Percentiles rank a stretch among this genome's conserved stretches.
phyloP scores from a whole-genome alignment of 2,113 vertebrate genomes.

The Sylvietta virens region DNA sequence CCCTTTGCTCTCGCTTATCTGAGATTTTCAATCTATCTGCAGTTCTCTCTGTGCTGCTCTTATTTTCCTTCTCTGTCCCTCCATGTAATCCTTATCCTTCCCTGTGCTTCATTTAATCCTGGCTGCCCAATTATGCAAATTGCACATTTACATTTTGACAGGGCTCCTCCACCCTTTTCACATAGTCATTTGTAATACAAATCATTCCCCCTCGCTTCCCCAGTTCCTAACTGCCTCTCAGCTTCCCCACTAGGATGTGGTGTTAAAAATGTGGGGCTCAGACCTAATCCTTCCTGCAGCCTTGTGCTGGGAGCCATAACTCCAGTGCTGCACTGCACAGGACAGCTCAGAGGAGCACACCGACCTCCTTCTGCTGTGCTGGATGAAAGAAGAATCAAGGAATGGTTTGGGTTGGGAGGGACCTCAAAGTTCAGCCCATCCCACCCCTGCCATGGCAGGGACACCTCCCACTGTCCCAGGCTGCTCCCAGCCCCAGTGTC shows the following conservation, averaged over 20 bases:
- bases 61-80: background rate
- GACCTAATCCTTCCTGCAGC: background rate
- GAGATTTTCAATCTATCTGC: background rate
- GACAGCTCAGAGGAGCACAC: background rate
- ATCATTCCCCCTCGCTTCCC: background rate
- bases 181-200: background rate
- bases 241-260: background rate
- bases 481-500: fast-evolving
- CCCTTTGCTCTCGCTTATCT: slow-evolving; percentile 20
- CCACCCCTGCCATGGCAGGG: background rate
- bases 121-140: slow-evolving; percentile 61
- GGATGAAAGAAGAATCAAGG: background rate
- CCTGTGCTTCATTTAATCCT: slow-evolving; percentile 31
- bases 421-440: background rate
- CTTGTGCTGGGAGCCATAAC: background rate
- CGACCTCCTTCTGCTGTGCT: background rate
- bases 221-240: background rate
- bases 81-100: slow-evolving; percentile 7
- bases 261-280: background rate
- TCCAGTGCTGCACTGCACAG: background rate
- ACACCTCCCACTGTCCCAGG: fast-evolving
- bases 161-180: slow-evolving; percentile 21
- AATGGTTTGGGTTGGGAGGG: background rate
- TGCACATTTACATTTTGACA: slow-evolving; percentile 56
- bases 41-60: background rate